These are phyloP conservation scores for Nixonia krombeini DNA, from an alignment of 1,140 invertebrate genomes.

Conservation along the genomic window DNA sequence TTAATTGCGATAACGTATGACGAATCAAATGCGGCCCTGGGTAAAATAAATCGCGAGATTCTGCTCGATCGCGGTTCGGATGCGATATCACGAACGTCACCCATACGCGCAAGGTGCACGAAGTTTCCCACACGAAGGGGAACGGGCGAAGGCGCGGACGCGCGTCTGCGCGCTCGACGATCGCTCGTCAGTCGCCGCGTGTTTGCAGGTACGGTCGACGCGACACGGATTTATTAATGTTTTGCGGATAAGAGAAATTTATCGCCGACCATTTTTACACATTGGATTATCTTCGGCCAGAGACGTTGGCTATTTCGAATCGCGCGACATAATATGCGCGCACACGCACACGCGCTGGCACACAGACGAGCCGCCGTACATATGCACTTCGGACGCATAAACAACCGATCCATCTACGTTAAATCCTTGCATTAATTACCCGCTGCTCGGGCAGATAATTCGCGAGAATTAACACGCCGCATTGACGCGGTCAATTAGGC, in stretches of 20 bases:
- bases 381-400: not conserved
- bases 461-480: slow-evolving; percentile 20
- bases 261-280: slow-evolving; percentile 52
- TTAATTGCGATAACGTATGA: no score
- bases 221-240: slow-evolving; percentile 50
- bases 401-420: not conserved
- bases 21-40: no score
- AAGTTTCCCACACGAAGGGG: no score
- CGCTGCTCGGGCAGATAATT: slow-evolving; percentile 11
- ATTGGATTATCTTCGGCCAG: slow-evolving; percentile 44
- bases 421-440: slow-evolving; percentile 22
- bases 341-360: not conserved
- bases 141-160: not conserved
- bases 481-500: slow-evolving; percentile 34
- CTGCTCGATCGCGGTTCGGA: no score
- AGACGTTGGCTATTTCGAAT: slow-evolving; percentile 42
- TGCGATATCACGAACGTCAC: no score
- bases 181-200: slow-evolving; percentile 41
- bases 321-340: slow-evolving; percentile 28
- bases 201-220: slow-evolving; percentile 45
- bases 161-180: not conserved
- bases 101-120: no score
- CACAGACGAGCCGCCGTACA: slow-evolving; percentile 7
- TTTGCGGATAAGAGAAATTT: slow-evolving; percentile 54
- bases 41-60: no score